These are phyloP conservation scores for Perognathus longimembris DNA, from an alignment of 2,113 vertebrate genomes.

Conservation along the genomic window DNA sequence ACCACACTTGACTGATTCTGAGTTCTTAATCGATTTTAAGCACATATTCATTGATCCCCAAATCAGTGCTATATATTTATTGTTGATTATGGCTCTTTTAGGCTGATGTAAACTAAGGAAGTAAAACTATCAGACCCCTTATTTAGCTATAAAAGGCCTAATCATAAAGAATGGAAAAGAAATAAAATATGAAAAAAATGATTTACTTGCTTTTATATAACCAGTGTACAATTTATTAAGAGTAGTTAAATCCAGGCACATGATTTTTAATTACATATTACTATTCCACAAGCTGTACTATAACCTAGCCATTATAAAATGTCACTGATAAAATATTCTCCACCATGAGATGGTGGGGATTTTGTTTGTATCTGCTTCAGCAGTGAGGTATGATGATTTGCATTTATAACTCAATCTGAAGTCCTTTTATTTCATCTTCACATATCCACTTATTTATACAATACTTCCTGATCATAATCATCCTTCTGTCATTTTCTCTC, in stretches of 20 bases:
- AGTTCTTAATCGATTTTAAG: background rate
- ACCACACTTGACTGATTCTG: background rate
- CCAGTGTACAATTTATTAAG: background rate
- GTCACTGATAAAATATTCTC: background rate
- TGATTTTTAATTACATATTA: background rate
- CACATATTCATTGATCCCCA: background rate
- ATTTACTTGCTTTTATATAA: background rate
- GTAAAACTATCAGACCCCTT: background rate
- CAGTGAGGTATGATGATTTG: background rate
- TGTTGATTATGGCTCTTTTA: background rate
- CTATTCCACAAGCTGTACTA: background rate
- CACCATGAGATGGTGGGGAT: background rate
- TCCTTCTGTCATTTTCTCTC: too few relatives aligned
- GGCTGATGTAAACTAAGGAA: background rate
- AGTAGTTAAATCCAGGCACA: background rate
- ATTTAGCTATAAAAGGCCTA: background rate
- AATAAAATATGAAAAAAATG: conserved; percentile 1
- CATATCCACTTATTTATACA: too few relatives aligned
- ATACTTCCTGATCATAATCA: too few relatives aligned
- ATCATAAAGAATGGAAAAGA: background rate
- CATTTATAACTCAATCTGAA: background rate
- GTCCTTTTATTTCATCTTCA: background rate
- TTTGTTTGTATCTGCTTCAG: conserved; percentile 16
- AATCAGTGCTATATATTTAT: background rate
- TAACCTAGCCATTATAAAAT: background rate